phyloP scores from a whole-genome alignment of 2,888 invertebrate species.

The Dryadula phaetusa region DNA sequence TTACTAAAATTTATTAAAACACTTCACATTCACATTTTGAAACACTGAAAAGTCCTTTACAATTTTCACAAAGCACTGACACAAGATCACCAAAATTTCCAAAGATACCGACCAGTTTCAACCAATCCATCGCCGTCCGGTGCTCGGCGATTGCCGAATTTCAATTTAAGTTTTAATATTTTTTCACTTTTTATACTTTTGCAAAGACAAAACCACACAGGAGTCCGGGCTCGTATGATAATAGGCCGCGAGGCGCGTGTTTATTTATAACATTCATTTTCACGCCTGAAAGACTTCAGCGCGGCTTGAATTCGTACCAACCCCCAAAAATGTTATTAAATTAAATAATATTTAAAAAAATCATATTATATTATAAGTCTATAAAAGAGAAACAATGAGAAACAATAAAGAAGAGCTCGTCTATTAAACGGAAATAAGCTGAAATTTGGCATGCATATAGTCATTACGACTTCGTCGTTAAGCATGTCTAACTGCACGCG shows the following conservation, averaged over 20 bases:
- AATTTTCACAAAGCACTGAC: constrained; percentile 44
- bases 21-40: constrained; percentile 40
- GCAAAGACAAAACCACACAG: constrained; percentile 68
- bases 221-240: constrained; percentile 79
- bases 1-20: constrained; percentile 23
- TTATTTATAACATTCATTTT: constrained; percentile 85
- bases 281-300: constrained; percentile 76
- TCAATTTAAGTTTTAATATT: constrained; percentile 45
- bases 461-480: background rate
- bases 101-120: constrained; percentile 81
- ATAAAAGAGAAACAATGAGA: background rate
- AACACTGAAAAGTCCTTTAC: constrained; percentile 37
- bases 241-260: constrained; percentile 69
- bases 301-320: constrained; percentile 46
- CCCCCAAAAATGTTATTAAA: background rate
- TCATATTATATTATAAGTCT: background rate
- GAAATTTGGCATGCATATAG: background rate
- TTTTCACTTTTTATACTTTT: constrained; percentile 49
- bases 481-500: no score
- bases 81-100: constrained; percentile 55
- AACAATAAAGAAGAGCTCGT: no score
- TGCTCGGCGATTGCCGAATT: constrained; percentile 52
- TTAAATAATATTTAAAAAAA: background rate
- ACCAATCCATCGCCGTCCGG: constrained; percentile 78
- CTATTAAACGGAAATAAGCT: background rate